Percentiles rank a stretch among this genome's conserved stretches.
Conservation (phyloP, 2,113 vertebrate genomes). For the Dinomys branickii region DNA sequence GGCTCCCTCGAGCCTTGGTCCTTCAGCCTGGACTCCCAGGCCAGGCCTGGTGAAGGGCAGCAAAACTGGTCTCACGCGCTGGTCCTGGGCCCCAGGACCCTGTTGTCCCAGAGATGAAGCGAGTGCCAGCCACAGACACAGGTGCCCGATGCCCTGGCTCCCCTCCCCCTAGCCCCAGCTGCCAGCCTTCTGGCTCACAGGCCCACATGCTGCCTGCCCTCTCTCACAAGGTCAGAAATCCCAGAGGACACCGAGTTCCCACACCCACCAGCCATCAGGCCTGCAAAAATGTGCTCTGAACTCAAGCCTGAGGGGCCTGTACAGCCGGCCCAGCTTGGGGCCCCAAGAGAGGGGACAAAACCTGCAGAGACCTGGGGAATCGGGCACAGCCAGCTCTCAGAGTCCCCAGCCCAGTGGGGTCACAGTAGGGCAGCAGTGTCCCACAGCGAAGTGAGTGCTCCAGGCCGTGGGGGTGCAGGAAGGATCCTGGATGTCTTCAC, state of each 20-base stretch:
- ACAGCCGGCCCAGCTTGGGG: neutral
- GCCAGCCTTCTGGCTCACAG: neutral
- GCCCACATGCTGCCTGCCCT: neutral
- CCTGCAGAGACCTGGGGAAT: neutral
- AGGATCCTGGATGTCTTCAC: neutral
- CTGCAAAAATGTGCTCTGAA: neutral
- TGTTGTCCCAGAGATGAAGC: neutral
- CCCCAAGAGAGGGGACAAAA: neutral
- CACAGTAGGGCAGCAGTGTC: neutral
- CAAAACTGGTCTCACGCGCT: too few relatives aligned
- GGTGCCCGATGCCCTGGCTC: neutral
- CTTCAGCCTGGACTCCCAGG: neutral
- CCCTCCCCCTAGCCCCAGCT: neutral
- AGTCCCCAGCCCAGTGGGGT: neutral
- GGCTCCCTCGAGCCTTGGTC: neutral
- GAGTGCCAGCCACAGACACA: neutral
- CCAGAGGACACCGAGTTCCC: neutral
- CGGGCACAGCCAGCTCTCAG: fast-evolving
- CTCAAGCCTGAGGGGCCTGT: neutral
- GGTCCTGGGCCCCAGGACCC: neutral
- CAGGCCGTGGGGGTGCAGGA: fast-evolving
- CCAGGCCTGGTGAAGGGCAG: neutral
- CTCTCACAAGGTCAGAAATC: neutral
- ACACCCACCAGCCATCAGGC: neutral
- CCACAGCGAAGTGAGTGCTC: fast-evolving